Percentiles rank a stretch among this genome's conserved stretches.
These are phyloP conservation scores for Lasioglossum pauxillum DNA, from an alignment of 2,888 invertebrate species.

Conservation along the genomic window DNA sequence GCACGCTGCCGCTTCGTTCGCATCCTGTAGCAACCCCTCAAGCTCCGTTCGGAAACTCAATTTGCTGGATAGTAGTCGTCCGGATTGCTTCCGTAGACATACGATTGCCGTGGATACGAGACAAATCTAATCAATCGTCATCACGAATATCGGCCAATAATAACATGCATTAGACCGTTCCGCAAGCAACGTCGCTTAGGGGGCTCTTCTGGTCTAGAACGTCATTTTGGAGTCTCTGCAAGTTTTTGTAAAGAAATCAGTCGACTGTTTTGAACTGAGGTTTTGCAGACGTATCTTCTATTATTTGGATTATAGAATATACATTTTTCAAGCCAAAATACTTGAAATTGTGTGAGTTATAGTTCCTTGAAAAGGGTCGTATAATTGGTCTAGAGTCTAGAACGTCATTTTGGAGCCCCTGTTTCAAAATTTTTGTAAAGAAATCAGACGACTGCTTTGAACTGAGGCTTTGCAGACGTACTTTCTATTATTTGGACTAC, in stretches of 20 bases:
- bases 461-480: not conserved
- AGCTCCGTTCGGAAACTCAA: constrained; percentile 70
- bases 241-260: not conserved
- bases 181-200: not conserved
- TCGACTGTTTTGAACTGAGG: not conserved
- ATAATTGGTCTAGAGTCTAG: no score
- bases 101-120: constrained; percentile 64
- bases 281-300: not conserved
- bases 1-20: constrained; percentile 63
- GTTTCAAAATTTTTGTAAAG: no score
- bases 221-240: not conserved
- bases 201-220: not conserved
- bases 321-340: not conserved
- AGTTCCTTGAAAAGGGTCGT: not conserved
- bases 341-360: not conserved
- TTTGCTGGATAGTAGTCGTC: constrained; percentile 70
- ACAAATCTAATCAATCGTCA: constrained; percentile 68
- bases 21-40: constrained; percentile 60
- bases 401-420: no score
- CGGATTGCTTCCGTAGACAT: constrained; percentile 46
- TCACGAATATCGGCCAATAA: constrained; percentile 43
- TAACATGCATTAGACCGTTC: not conserved
- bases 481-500: no score
- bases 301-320: not conserved
- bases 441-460: not conserved